phyloP scores from a whole-genome alignment of 2,797 vertebrate genomes.

The Dicrostonyx torquatus region DNA sequence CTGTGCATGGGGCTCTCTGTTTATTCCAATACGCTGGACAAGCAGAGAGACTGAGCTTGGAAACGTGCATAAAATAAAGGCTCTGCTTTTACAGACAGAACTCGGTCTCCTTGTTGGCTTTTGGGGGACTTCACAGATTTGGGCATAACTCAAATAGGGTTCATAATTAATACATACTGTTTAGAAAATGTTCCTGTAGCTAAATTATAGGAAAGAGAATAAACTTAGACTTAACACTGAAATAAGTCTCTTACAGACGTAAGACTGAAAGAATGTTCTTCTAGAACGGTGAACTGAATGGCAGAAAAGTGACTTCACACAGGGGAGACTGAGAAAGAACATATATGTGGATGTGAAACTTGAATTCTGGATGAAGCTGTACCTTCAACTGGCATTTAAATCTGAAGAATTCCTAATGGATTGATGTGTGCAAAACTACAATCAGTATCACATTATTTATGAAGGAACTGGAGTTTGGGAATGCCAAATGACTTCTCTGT shows the following conservation, averaged over 20 bases:
- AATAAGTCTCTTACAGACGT: neutral
- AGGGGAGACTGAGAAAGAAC: neutral
- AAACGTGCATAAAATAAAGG: too few species aligned
- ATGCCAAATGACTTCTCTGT: neutral
- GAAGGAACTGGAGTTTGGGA: neutral
- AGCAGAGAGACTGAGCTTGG: too few species aligned
- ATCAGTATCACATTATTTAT: neutral
- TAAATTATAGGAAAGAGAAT: neutral
- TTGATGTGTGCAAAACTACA: neutral
- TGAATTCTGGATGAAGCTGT: neutral
- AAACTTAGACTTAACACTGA: neutral
- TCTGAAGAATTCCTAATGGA: neutral
- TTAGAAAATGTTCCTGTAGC: neutral
- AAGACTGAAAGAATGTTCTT: neutral
- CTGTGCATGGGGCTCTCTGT: too few species aligned
- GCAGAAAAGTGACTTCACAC: neutral
- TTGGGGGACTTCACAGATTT: too few species aligned
- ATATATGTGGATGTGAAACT: neutral
- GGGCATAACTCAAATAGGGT: too few species aligned
- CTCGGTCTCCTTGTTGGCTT: too few species aligned
- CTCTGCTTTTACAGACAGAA: too few species aligned
- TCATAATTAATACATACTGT: neutral
- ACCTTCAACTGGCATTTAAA: neutral
- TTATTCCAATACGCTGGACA: too few species aligned
- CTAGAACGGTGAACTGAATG: neutral